Conservation (phyloP, 1,140 invertebrate species). For the Caenorhabditis brenneri region DNA sequence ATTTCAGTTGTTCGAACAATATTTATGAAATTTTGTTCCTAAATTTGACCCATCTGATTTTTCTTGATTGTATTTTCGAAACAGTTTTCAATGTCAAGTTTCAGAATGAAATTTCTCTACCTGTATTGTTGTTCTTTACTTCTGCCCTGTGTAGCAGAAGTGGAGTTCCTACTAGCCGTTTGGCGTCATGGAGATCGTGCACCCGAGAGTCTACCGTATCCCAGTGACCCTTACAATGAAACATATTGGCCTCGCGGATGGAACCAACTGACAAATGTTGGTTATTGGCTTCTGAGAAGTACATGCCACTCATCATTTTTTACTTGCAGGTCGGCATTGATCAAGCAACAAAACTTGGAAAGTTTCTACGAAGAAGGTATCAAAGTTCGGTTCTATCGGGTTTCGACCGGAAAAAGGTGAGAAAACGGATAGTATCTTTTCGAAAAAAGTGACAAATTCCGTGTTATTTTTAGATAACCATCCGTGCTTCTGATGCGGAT, state of each 20-base stretch:
- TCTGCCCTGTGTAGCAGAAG: slow-evolving; percentile 13
- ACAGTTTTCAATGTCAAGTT: neutral
- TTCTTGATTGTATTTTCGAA: too few relatives aligned
- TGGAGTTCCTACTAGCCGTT: slow-evolving; percentile 37
- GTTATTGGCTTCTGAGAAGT: neutral
- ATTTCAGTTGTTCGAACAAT: too few relatives aligned
- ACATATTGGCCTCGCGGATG: slow-evolving; percentile 28
- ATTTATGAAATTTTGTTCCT: neutral
- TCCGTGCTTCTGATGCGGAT: slow-evolving; percentile 54
- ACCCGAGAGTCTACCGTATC: slow-evolving; percentile 25
- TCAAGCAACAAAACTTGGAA: slow-evolving; percentile 28
- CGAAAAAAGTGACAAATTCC: neutral
- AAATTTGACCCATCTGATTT: too few relatives aligned
- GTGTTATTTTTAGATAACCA: slow-evolving; percentile 17
- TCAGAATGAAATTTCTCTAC: slow-evolving; percentile 19
- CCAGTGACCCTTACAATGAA: slow-evolving; percentile 39
- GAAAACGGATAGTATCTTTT: neutral
- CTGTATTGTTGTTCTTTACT: neutral
- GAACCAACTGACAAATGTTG: slow-evolving; percentile 41
- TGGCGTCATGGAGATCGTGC: slow-evolving; percentile 43
- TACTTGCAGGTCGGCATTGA: slow-evolving; percentile 29
- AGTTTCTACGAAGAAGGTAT: slow-evolving; percentile 20
- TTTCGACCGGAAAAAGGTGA: slow-evolving; percentile 24
- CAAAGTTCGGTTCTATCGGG: neutral
- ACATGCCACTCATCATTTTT: neutral